Evolutionary conservation across 64 coral and sea anemone species (phyloP).

Genomic region (Montipora foliosa): DNA sequence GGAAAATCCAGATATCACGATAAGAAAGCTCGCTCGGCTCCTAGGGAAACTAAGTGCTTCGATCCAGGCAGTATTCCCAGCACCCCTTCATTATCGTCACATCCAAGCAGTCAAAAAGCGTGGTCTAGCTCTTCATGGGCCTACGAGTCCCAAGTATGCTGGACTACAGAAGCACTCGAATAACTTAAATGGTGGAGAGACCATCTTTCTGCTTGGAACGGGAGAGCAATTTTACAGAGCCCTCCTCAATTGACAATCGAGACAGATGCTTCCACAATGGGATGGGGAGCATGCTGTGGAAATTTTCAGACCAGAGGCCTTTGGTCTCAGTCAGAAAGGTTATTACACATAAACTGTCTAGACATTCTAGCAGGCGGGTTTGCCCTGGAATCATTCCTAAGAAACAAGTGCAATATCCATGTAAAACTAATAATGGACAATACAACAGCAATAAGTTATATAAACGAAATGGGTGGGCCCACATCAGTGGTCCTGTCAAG

Average conservation of each 20-base stretch:
- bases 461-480: too few species aligned
- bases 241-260: background rate
- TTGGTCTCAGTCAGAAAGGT: background rate
- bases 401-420: too few species aligned
- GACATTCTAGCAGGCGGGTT: too few species aligned
- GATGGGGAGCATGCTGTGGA: background rate
- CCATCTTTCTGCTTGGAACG: background rate
- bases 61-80: background rate
- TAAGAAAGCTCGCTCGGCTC: background rate
- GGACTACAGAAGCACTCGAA: background rate
- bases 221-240: background rate
- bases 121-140: background rate
- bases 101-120: background rate
- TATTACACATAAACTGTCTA: background rate
- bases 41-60: background rate
- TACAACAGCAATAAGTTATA: too few species aligned
- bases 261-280: background rate
- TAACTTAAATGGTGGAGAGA: background rate
- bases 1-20: background rate
- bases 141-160: background rate
- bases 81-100: background rate
- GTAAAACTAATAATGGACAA: too few species aligned
- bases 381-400: too few species aligned
- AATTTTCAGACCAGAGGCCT: background rate
- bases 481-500: too few species aligned